Conservation (phyloP, 2,888 invertebrate genomes). For the Melipona bicolor region DNA sequence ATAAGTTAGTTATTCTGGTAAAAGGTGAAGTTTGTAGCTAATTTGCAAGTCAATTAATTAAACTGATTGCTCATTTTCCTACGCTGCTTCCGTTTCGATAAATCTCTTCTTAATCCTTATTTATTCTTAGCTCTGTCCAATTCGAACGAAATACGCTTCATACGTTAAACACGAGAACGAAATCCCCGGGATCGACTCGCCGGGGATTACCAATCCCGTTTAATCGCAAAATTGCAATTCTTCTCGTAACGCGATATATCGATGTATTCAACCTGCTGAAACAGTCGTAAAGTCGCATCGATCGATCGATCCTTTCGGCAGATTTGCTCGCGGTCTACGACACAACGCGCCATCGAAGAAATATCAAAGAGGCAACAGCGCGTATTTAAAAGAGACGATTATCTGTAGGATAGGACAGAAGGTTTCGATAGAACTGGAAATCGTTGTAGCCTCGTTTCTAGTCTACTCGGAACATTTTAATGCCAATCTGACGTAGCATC, state of each 20-base stretch:
- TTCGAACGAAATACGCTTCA: too few relatives aligned
- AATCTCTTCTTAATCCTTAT: too few relatives aligned
- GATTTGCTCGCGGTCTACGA: neutral
- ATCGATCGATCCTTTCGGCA: neutral
- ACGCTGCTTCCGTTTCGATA: too few relatives aligned
- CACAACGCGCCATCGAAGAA: neutral
- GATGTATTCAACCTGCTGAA: neutral
- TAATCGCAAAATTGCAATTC: neutral
- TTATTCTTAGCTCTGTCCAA: too few relatives aligned
- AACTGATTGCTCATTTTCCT: too few relatives aligned
- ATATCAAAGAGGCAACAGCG: neutral
- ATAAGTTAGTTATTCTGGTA: neutral
- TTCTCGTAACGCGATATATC: neutral
- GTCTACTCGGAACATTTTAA: constrained; percentile 47
- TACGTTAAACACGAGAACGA: too few relatives aligned
- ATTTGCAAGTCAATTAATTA: neutral
- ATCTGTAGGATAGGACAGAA: neutral
- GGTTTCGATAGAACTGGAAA: constrained; percentile 9
- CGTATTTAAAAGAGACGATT: neutral
- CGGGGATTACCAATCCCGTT: too few relatives aligned
- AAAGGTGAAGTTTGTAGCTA: neutral
- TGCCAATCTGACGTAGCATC: constrained; percentile 63
- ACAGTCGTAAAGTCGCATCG: neutral
- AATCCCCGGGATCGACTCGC: too few relatives aligned
- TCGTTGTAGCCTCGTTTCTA: constrained; percentile 24